Evolutionary conservation across 2,797 vertebrate genomes (phyloP).

Genomic region (Cetoscarus ocellatus): DNA sequence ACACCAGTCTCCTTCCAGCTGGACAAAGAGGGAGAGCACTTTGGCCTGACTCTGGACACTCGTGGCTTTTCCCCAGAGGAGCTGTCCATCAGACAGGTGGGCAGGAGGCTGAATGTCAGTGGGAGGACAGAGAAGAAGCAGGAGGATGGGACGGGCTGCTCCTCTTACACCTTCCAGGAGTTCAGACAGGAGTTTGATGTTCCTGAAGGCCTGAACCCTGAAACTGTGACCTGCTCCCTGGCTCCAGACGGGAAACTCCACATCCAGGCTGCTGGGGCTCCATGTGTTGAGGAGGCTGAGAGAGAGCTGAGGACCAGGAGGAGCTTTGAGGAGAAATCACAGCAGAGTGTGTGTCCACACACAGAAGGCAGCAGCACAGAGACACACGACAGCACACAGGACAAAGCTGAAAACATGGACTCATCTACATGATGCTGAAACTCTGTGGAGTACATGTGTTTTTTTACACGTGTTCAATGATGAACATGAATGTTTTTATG

Average conservation of each 20-base stretch:
- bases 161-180: conserved; percentile 84
- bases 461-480: no score
- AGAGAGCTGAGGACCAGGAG: conserved; percentile 47
- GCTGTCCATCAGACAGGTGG: conserved; percentile 77
- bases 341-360: conserved; percentile 45
- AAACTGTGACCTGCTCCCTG: conserved; percentile 84
- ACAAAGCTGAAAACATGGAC: conserved; percentile 8
- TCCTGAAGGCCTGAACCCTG: conserved; percentile 81
- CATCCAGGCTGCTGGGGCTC: conserved; percentile 75
- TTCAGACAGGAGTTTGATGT: conserved; percentile 87
- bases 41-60: conserved; percentile 82
- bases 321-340: conserved; percentile 45
- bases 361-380: conserved; percentile 16
- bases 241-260: conserved; percentile 82
- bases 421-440: not conserved
- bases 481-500: no score
- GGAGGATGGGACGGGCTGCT: conserved; percentile 80
- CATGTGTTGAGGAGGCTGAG: conserved; percentile 32
- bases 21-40: conserved; percentile 54
- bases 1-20: conserved; percentile 68
- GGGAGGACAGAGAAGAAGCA: conserved; percentile 80
- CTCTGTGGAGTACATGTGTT: no score
- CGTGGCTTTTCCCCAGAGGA: conserved; percentile 83
- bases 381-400: conserved; percentile 9
- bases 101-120: conserved; percentile 73